phyloP scores from a whole-genome alignment of 2,888 invertebrate genomes.

The Trachelus tabidus region DNA sequence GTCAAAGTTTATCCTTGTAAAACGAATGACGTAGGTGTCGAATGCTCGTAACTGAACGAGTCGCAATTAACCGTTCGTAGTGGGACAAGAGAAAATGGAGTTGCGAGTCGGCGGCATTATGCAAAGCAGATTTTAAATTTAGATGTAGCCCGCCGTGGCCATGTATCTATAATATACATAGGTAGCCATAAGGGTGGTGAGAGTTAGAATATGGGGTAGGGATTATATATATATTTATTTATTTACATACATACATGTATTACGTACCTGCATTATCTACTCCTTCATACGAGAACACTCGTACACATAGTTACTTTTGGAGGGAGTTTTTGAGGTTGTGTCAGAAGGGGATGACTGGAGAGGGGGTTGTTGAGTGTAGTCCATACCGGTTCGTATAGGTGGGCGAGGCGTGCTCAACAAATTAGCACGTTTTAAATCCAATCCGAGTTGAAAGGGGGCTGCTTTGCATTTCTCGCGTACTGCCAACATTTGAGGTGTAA shows the following conservation, averaged over 20 bases:
- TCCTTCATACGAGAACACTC: neutral
- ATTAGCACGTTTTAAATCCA: conserved; percentile 66
- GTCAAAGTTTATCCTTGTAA: conserved; percentile 32
- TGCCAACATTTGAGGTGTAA: conserved; percentile 65
- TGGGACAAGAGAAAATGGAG: conserved; percentile 42
- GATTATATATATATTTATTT: neutral
- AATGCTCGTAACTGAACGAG: conserved; percentile 56
- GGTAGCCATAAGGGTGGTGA: neutral
- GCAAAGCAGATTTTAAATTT: conserved; percentile 65
- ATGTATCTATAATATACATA: neutral
- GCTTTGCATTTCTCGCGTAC: conserved; percentile 58
- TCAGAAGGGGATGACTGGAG: conserved; percentile 1
- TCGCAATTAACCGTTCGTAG: conserved; percentile 59
- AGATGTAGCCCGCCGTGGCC: conserved; percentile 47
- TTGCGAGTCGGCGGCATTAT: conserved; percentile 54
- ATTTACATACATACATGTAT: conserved; percentile 15
- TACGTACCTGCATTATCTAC: neutral
- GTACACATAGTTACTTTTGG: neutral
- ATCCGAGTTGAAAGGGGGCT: conserved; percentile 58
- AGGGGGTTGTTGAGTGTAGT: conserved; percentile 25
- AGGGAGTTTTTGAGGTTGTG: too few species aligned
- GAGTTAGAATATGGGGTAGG: neutral
- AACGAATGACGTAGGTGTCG: conserved; percentile 58
- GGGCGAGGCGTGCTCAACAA: conserved; percentile 53
- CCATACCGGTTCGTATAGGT: conserved; percentile 27